These are phyloP conservation scores for Phoxinus phoxinus DNA, from an alignment of 2,113 vertebrate genomes.

Conservation along the genomic window DNA sequence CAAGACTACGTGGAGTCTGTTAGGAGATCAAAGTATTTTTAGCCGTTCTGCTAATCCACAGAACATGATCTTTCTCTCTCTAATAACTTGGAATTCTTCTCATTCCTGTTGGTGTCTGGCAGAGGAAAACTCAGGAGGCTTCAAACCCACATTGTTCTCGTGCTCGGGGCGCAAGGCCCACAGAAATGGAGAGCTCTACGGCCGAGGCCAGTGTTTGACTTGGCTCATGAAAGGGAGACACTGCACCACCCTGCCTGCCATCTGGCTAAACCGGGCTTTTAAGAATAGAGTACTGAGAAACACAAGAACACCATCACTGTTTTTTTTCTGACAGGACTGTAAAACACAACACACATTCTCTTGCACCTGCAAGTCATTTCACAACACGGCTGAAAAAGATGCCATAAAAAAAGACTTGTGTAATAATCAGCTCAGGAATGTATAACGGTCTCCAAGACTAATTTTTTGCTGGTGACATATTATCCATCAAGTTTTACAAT, in stretches of 20 bases:
- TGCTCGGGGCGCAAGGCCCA: constrained; percentile 4
- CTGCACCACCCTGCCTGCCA: constrained; percentile 42
- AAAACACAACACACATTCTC: constrained; percentile 13
- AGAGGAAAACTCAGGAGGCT: constrained; percentile 43
- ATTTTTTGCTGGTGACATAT: constrained; percentile 43
- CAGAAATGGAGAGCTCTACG: constrained; percentile 30
- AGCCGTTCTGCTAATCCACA: constrained; percentile 39
- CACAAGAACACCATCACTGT: constrained; percentile 30
- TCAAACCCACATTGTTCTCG: constrained; percentile 52
- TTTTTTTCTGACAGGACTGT: constrained; percentile 38
- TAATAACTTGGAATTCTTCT: constrained; percentile 58
- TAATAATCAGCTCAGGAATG: constrained; percentile 44
- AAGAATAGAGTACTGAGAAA: constrained; percentile 52
- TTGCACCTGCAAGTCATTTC: constrained; percentile 53
- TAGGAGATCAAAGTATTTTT: constrained; percentile 51
- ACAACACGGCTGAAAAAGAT: constrained; percentile 32
- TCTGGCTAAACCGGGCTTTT: constrained; percentile 44
- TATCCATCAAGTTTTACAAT: constrained; percentile 49
- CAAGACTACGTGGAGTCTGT: constrained; percentile 25
- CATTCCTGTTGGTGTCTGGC: constrained; percentile 54
- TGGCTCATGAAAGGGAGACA: constrained; percentile 37
- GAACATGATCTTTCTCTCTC: constrained; percentile 58
- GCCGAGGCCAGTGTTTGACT: constrained; percentile 45
- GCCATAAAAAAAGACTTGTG: constrained; percentile 37
- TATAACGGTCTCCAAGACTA: constrained; percentile 36